Evolutionary conservation across 1,140 invertebrate species (phyloP).

Genomic region (Polypedilum pembai): DNA sequence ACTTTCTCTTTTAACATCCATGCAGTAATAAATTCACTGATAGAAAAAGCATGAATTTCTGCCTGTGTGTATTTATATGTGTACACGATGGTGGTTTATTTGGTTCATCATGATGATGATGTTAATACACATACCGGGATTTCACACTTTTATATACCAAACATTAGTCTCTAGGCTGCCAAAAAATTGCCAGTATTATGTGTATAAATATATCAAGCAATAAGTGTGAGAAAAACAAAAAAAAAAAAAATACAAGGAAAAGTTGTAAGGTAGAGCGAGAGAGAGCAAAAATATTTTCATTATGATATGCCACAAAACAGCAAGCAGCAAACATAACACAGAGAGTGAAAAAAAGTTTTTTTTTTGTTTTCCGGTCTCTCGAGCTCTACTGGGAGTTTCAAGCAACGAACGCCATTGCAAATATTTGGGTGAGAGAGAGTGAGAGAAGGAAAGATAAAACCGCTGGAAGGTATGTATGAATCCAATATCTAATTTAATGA

Average conservation of each 20-base stretch:
- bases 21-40: conserved; percentile 20
- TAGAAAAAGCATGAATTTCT: not conserved
- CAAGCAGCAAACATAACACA: not conserved
- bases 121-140: conserved; percentile 1
- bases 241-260: not conserved
- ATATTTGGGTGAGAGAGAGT: not conserved
- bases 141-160: not conserved
- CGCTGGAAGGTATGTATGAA: conserved; percentile 27
- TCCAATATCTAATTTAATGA: conserved; percentile 28
- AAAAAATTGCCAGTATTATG: not conserved
- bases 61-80: not conserved
- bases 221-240: not conserved
- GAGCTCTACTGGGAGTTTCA: not conserved
- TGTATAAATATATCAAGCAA: not conserved
- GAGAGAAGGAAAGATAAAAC: not conserved
- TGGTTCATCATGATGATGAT: not conserved
- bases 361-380: not conserved
- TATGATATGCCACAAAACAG: not conserved
- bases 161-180: conserved; percentile 3
- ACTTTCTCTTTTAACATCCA: not conserved
- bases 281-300: conserved; percentile 24
- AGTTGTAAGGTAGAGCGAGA: not conserved
- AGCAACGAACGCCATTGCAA: not conserved
- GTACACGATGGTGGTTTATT: not conserved
- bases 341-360: not conserved